Evolutionary conservation across 2,888 invertebrate genomes (phyloP), one percentile per base, ranked within the genome.

Genomic region (Odontomyia ornata): DNA sequence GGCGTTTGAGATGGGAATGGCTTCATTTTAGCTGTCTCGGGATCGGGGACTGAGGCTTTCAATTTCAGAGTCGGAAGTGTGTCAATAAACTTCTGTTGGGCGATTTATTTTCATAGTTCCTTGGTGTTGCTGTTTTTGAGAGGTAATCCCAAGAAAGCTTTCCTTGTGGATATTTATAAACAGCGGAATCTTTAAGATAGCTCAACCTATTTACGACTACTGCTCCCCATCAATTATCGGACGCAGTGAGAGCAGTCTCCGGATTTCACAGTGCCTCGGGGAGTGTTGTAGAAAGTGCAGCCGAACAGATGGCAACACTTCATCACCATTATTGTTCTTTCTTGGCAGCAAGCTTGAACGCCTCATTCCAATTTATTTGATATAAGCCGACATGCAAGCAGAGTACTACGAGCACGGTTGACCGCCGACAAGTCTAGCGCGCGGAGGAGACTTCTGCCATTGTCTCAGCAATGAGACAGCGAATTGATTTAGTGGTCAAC

Each of bases 401-500:
- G n/a, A n/a, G 52, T 18, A 52, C 18, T 13, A 52, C 52, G 52
- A 52, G 13, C 4, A 60, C 21, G 21, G 57, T 4, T 60, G 57
- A 60, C 57, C 18, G 21, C 25, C 21, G 57, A 13, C 4, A 36
- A 36, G 36, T 36, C 36, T 36, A 36, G 36, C 36, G 36, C 5
- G 36, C 9, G 3, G 9, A 36, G 5, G 13, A 21, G 57, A 60
- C 9, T 25, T 60, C 25, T 9, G 57, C 18, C 57, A 60, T 60
- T 60, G 57, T 52, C 57, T 60, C 23, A 3, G 25, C 57, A 9
- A 13, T 60, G 23, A 7, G 11, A 60, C 25, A 5, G 57, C 57
- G 57, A 60, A 60, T n/a, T 60, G 57, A 60, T 60, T 60, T 60
- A 60, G 25, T 60, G 57, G 57, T 60, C 57, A 60, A 60, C 3